Evolutionary conservation across 1,140 invertebrate genomes (phyloP), one percentile per base, ranked within the genome.

Genomic region (Sycobia sp.): DNA sequence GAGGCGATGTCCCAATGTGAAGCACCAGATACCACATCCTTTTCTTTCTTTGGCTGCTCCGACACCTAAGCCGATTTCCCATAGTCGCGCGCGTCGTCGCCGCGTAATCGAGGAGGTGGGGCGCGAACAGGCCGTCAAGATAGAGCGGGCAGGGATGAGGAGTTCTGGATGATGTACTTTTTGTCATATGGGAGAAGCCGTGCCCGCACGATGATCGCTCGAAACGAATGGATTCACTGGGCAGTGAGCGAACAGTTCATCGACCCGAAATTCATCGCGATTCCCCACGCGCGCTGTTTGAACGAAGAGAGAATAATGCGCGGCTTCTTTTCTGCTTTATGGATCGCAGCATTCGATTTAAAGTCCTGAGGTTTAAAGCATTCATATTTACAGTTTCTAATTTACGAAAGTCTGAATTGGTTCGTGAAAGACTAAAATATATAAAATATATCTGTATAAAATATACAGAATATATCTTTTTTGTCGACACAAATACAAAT

Each of bases 1-100:
- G 25, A 32, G n/a, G 18, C 49, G 32, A 22, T 8, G 25, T 51
- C 10, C 11, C 36, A 53, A 3, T 16, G 11, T n/a, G n/a, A n/a
- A 13, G 13, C 1, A 20, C 0, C 39, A 39, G 27, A 39, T 39
- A 39, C 39, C 22, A 25, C n/a, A n/a, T n/a, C n/a, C n/a, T n/a
- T n/a, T n/a, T n/a, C n/a, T n/a, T n/a, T n/a, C 29, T 53, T 25
- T 32, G 20, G n/a, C n/a, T n/a, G 50, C n/a, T 36, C 8, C 7
- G 16, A 29, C 39, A 22, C 23, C 36, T 61, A 60, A 53, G 58
- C 49, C 47, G 47, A 60, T 60, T 60, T 60, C 27, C 9, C n/a
- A n/a, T n/a, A n/a, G n/a, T n/a, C n/a, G n/a, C n/a, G n/a, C n/a
- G n/a, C n/a, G 34, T 50, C 38, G 47, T 32, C 34, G n/a, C 1